phyloP scores from a whole-genome alignment of 2,113 vertebrate species.

The Capricornis sumatraensis region DNA sequence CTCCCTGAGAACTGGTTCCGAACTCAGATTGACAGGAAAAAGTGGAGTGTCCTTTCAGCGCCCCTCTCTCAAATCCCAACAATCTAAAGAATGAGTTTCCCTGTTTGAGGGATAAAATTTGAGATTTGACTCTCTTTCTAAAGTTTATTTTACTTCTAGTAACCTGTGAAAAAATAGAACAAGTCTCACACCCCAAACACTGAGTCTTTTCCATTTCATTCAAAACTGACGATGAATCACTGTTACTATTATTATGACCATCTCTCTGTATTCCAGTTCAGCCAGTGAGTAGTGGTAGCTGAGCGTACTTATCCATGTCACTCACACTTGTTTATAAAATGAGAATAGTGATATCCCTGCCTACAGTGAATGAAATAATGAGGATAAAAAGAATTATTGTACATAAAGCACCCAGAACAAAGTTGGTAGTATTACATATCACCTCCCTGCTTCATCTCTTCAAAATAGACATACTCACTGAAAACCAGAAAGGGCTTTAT shows the following conservation, averaged over 20 bases:
- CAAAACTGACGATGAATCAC: background rate
- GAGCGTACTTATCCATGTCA: background rate
- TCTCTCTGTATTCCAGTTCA: background rate
- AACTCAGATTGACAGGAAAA: background rate
- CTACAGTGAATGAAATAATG: background rate
- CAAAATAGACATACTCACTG: background rate
- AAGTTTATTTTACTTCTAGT: constrained; percentile 7
- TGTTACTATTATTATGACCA: background rate
- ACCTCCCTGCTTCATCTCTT: background rate
- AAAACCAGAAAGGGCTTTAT: background rate
- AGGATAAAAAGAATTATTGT: background rate
- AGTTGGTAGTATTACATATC: background rate
- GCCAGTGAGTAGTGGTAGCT: background rate
- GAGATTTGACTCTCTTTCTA: background rate
- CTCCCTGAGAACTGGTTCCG: background rate
- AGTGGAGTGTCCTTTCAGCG: background rate
- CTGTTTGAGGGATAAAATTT: background rate
- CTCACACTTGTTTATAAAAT: background rate
- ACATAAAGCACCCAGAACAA: background rate
- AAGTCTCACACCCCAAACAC: constrained; percentile 20
- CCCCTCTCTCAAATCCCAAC: background rate
- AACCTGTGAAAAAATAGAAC: background rate
- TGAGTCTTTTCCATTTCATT: background rate
- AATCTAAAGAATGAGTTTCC: background rate
- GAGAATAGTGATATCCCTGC: background rate